phyloP scores from a whole-genome alignment of 2,888 invertebrate genomes.

The Auanema sp. region DNA sequence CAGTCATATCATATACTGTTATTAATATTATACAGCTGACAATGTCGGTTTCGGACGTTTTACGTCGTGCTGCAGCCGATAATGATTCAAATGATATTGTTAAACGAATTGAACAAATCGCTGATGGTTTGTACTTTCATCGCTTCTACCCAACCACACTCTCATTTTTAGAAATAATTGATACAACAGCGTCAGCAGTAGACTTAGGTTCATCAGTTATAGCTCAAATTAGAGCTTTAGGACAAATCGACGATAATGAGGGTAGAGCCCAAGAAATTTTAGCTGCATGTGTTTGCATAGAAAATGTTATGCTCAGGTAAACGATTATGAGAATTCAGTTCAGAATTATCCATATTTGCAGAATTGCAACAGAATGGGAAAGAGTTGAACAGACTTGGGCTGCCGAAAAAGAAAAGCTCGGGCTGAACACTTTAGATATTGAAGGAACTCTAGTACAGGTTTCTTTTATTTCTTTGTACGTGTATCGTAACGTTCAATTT shows the following conservation, averaged over 20 bases:
- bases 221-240: slow-evolving; percentile 76
- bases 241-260: slow-evolving; percentile 76
- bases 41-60: neutral
- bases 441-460: slow-evolving; percentile 24
- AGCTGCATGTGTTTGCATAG: slow-evolving; percentile 68
- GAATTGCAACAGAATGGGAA: slow-evolving; percentile 57
- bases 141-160: neutral
- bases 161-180: slow-evolving; percentile 71
- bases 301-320: slow-evolving; percentile 60
- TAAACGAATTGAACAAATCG: neutral
- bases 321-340: neutral
- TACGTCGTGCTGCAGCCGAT: slow-evolving; percentile 1
- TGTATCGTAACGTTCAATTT: neutral
- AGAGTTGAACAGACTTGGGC: slow-evolving; percentile 47
- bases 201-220: slow-evolving; percentile 76
- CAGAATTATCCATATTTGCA: slow-evolving; percentile 15
- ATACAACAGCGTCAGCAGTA: slow-evolving; percentile 78
- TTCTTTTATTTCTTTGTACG: neutral
- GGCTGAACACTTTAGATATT: slow-evolving; percentile 20
- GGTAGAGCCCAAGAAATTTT: slow-evolving; percentile 67
- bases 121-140: slow-evolving; percentile 6
- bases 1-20: neutral
- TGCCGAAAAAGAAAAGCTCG: slow-evolving; percentile 25
- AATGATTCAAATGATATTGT: neutral
- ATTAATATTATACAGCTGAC: neutral